phyloP scores from a whole-genome alignment of 2,113 vertebrate genomes.

The Daubentonia madagascariensis region DNA sequence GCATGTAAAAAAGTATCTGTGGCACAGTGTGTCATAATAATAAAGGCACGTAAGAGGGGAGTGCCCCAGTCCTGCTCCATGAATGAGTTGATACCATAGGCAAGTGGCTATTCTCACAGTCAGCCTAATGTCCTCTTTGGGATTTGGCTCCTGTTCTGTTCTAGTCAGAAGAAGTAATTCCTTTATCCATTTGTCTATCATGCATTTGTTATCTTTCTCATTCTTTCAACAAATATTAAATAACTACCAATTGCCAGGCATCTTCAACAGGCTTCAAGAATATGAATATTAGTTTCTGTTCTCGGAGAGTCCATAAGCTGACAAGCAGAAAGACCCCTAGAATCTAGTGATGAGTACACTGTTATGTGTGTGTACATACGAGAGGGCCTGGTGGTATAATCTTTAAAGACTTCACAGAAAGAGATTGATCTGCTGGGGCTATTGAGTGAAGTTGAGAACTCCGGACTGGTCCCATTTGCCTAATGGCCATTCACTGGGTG shows the following conservation, averaged over 20 bases:
- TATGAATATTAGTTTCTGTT: neutral
- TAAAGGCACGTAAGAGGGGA: neutral
- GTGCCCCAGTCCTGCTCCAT: neutral
- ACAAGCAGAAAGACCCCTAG: neutral
- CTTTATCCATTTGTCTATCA: neutral
- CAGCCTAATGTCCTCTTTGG: neutral
- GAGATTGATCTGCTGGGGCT: neutral
- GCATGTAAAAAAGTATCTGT: too few species aligned
- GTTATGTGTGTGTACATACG: neutral
- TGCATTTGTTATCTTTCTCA: neutral
- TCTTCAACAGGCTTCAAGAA: neutral
- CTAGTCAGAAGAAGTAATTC: neutral
- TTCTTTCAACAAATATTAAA: neutral
- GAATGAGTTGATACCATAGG: neutral
- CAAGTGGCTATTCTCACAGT: neutral
- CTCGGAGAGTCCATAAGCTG: neutral
- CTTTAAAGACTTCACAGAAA: neutral
- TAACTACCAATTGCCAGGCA: neutral
- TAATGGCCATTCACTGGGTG: neutral
- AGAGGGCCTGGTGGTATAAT: neutral
- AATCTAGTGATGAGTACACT: neutral
- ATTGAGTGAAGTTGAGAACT: neutral
- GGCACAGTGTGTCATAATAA: neutral
- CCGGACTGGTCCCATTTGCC: neutral
- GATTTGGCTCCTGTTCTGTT: neutral